Percentiles rank a stretch among this genome's conserved stretches.
Conservation (phyloP, 2,797 vertebrate genomes). For the Acridotheres tristis region DNA sequence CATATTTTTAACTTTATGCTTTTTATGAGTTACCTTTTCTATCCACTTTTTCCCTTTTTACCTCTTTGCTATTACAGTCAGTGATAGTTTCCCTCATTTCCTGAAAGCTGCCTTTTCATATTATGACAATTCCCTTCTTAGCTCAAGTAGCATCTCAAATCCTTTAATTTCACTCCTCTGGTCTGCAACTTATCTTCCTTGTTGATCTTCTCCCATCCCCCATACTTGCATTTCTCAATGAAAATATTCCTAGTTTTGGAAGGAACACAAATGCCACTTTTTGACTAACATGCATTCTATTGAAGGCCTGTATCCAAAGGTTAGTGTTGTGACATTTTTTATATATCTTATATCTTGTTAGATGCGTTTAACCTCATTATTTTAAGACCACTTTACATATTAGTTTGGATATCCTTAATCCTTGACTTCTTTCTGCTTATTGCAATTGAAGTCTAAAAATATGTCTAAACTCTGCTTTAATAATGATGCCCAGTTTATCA, state of each 20-base stretch:
- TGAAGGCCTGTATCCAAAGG: background rate
- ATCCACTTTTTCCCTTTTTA: background rate
- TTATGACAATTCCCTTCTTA: background rate
- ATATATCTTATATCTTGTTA: background rate
- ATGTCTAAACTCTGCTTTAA: background rate
- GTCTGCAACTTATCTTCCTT: background rate
- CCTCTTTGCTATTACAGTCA: background rate
- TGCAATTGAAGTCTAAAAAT: background rate
- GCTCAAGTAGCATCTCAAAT: background rate
- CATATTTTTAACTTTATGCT: background rate
- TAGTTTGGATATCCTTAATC: background rate
- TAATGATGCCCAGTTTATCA: background rate
- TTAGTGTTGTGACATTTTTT: background rate
- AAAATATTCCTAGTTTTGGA: background rate
- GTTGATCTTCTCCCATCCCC: background rate
- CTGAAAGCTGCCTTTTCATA: background rate
- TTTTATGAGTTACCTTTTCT: background rate
- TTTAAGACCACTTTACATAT: background rate
- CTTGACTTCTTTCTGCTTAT: slow-evolving; percentile 1
- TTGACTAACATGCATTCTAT: background rate
- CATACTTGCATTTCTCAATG: background rate
- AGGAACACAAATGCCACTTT: background rate
- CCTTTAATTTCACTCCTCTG: background rate
- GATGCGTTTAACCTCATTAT: background rate
- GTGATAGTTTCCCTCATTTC: background rate